Percentiles rank a stretch among this genome's conserved stretches.
These are phyloP conservation scores for Paramormyrops kingsleyae DNA, from an alignment of 2,113 vertebrate species.

Conservation along the genomic window DNA sequence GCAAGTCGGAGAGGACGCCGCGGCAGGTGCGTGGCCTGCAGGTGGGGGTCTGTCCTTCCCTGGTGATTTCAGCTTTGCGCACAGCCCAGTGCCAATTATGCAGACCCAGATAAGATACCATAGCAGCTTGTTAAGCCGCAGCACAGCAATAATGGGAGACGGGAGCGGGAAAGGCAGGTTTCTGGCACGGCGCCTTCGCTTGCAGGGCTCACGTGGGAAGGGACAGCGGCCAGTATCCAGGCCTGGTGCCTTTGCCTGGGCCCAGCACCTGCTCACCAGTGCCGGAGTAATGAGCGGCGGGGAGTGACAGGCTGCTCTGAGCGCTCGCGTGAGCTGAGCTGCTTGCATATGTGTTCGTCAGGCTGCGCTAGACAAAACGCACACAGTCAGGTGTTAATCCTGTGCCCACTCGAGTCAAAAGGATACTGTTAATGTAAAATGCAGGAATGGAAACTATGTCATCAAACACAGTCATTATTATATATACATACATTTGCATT, in stretches of 20 bases:
- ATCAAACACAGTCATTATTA: background rate
- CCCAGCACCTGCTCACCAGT: background rate
- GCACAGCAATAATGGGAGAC: background rate
- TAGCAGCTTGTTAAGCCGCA: background rate
- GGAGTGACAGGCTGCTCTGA: background rate
- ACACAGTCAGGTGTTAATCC: background rate
- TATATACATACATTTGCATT: background rate
- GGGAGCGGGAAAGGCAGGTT: background rate
- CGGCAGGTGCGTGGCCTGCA: conserved; percentile 72
- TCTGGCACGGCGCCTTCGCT: background rate
- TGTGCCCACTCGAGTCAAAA: background rate
- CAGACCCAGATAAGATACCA: too few species aligned
- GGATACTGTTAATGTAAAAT: background rate
- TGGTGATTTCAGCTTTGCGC: background rate
- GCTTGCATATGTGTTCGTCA: background rate
- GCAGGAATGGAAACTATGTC: background rate
- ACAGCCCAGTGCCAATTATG: background rate
- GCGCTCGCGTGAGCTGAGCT: background rate
- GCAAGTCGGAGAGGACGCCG: conserved; percentile 86
- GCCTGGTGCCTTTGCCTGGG: background rate
- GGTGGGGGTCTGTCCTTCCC: background rate
- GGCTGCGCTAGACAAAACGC: background rate
- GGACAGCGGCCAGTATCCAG: background rate
- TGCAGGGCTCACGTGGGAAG: background rate
- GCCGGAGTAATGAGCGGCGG: background rate